A percentile compares a stretch with the other conserved stretches of the same genome.
phyloP scores from a whole-genome alignment of 2,797 vertebrate species.

The Periparus ater region DNA sequence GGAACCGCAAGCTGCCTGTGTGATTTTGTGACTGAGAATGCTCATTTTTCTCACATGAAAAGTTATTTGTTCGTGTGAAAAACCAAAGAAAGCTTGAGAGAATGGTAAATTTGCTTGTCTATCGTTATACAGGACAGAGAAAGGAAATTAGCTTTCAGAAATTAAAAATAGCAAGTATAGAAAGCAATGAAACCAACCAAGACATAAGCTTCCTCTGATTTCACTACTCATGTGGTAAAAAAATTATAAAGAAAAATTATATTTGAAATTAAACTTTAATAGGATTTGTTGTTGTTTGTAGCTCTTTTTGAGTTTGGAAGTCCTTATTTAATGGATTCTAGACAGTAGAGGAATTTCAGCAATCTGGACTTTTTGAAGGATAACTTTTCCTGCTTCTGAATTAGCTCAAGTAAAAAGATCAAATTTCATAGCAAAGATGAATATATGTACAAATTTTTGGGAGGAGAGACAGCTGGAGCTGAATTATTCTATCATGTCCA shows the following conservation, averaged over 20 bases:
- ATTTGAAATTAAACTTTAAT: neutral
- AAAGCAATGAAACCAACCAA: neutral
- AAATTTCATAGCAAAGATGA: neutral
- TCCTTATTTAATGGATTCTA: neutral
- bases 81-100: neutral
- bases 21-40: neutral
- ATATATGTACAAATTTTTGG: neutral
- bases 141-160: neutral
- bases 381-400: neutral
- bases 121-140: neutral
- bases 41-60: neutral
- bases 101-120: neutral
- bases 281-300: neutral
- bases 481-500: neutral
- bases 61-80: neutral
- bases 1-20: neutral
- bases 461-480: neutral
- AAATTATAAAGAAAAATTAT: neutral
- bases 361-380: neutral
- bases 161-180: neutral
- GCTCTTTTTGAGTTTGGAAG: neutral
- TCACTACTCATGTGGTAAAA: neutral
- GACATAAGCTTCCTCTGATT: neutral
- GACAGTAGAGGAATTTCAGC: neutral
- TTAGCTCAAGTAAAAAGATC: neutral